A percentile compares a stretch with the other conserved stretches of the same genome.
These are phyloP conservation scores for Callopanchax toddi DNA, from an alignment of 2,113 vertebrate genomes.

Conservation along the genomic window DNA sequence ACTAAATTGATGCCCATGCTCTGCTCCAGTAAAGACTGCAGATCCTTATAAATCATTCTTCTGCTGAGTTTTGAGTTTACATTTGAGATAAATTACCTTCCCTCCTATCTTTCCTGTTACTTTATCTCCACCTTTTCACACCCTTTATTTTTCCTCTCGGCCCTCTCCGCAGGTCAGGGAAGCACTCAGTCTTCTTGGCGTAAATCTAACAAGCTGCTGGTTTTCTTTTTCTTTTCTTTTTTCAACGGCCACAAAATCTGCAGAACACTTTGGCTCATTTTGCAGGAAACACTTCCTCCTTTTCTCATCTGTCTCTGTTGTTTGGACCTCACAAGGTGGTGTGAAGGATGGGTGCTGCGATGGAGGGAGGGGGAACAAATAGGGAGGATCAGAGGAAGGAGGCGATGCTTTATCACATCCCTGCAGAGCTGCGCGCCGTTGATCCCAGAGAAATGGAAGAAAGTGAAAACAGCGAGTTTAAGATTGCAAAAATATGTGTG, in stretches of 20 bases:
- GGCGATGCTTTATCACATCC: conserved; percentile 51
- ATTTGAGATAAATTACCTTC: conserved; percentile 1
- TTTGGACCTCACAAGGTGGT: conserved; percentile 31
- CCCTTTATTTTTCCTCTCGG: conserved; percentile 22
- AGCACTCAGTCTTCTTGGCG: conserved; percentile 34
- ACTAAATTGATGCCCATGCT: conserved; percentile 8
- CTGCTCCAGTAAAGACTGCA: not conserved
- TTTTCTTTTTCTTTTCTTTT: not conserved
- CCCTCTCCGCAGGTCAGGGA: conserved; percentile 41
- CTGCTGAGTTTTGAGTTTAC: conserved; percentile 33
- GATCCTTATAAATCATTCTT: conserved; percentile 12
- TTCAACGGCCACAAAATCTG: conserved; percentile 53
- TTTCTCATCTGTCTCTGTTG: conserved; percentile 16
- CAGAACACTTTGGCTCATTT: conserved; percentile 32
- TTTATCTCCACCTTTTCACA: conserved; percentile 23
- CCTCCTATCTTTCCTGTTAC: conserved; percentile 6
- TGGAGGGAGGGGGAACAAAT: conserved; percentile 22
- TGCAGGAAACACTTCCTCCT: conserved; percentile 15
- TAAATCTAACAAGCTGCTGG: conserved; percentile 34
- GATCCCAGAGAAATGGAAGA: conserved; percentile 43
- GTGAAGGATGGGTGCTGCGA: conserved; percentile 7
- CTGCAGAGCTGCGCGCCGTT: conserved; percentile 47
- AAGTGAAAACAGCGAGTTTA: conserved; percentile 26
- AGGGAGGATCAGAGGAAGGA: conserved; percentile 13
- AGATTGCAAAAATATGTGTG: conserved; percentile 18